These are phyloP conservation scores for Zingel zingel DNA, from an alignment of 2,113 vertebrate genomes.

Conservation along the genomic window DNA sequence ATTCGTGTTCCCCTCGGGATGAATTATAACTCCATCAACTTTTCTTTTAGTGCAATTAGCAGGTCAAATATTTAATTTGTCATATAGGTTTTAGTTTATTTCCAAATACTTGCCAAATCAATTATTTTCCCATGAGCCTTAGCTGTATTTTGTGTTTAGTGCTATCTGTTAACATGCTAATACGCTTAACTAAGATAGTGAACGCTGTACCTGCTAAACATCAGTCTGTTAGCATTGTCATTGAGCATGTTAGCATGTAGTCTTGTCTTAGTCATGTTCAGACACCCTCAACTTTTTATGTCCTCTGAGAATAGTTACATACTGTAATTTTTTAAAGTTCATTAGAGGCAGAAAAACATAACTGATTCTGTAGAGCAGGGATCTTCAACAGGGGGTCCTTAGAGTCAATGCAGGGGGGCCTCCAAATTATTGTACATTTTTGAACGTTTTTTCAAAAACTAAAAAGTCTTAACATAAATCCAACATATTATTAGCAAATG, in stretches of 20 bases:
- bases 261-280: neutral
- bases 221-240: neutral
- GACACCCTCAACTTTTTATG: neutral
- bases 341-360: neutral
- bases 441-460: too few relatives aligned
- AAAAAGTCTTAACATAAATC: too few relatives aligned
- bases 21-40: neutral
- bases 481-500: too few relatives aligned
- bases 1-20: neutral
- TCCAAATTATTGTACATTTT: too few relatives aligned
- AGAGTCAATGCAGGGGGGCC: too few relatives aligned
- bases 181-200: too few relatives aligned
- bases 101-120: neutral
- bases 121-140: too few relatives aligned
- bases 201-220: neutral
- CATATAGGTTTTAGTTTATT: neutral
- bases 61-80: neutral
- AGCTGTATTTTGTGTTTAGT: too few relatives aligned
- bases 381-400: too few relatives aligned
- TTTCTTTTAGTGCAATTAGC: neutral
- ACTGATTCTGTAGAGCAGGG: neutral
- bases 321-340: neutral
- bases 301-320: neutral
- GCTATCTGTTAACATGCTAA: too few relatives aligned
- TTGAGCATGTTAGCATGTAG: too few relatives aligned